phyloP scores from a whole-genome alignment of 2,113 vertebrate species.

The Cyanistes caeruleus region DNA sequence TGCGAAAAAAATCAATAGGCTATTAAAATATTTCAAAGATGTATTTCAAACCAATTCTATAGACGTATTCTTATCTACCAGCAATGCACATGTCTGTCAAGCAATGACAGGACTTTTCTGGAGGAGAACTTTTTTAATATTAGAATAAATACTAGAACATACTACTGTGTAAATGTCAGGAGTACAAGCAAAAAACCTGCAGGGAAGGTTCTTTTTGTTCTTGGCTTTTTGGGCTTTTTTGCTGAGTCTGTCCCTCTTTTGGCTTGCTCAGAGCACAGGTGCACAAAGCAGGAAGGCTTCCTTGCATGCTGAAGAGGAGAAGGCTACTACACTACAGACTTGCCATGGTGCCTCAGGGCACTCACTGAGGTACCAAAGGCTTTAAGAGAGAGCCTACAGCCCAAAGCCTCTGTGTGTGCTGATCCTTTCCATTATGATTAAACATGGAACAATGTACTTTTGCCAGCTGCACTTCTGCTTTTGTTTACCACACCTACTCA shows the following conservation, averaged over 20 bases:
- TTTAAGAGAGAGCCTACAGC: background rate
- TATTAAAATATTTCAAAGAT: conserved; percentile 61
- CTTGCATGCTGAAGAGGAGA: background rate
- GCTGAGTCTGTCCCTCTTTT: background rate
- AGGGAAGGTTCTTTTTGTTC: background rate
- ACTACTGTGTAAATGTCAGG: conserved; percentile 17
- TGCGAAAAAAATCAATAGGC: conserved; percentile 37
- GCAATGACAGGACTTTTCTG: background rate
- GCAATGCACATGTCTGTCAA: background rate
- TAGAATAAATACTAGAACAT: background rate
- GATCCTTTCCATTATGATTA: background rate
- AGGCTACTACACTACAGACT: background rate
- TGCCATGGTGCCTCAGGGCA: background rate
- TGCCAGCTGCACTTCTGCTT: background rate
- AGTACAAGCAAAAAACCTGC: conserved; percentile 29
- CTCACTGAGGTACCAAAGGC: background rate
- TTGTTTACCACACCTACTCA: background rate
- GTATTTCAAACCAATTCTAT: conserved; percentile 2
- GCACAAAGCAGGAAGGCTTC: background rate
- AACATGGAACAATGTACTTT: background rate
- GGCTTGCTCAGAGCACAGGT: conserved; percentile 38
- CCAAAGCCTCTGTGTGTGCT: background rate
- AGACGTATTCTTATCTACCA: background rate
- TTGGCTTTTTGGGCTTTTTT: background rate
- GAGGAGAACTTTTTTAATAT: background rate